A percentile compares a stretch with the other conserved stretches of the same genome.
phyloP scores from a whole-genome alignment of 2,797 vertebrate genomes.

The Clamator glandarius region DNA sequence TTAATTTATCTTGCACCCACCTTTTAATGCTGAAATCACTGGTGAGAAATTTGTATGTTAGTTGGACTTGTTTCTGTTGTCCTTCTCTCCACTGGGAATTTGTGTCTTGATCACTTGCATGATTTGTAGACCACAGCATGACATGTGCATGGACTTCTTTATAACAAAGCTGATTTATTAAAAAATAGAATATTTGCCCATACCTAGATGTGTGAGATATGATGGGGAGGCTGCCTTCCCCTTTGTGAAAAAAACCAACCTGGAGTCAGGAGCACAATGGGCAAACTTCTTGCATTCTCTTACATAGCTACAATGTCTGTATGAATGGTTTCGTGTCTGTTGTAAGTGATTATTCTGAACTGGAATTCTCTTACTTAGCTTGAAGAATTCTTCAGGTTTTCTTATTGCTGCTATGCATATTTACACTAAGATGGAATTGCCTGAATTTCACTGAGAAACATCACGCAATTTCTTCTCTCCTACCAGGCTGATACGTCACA shows the following conservation, averaged over 20 bases:
- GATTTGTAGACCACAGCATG: background rate
- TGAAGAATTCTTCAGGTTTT: background rate
- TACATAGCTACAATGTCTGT: background rate
- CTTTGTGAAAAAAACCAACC: background rate
- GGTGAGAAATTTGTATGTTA: background rate
- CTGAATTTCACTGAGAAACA: background rate
- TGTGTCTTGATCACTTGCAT: background rate
- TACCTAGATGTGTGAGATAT: background rate
- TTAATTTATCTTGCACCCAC: background rate
- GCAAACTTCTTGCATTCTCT: background rate
- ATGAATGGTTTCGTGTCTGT: background rate
- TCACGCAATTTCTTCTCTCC: background rate
- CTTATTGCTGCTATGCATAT: background rate
- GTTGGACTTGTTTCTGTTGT: background rate
- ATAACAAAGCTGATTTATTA: background rate
- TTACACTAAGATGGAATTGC: background rate
- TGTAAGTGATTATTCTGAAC: background rate
- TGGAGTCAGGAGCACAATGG: background rate
- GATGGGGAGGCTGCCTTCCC: background rate
- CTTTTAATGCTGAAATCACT: background rate
- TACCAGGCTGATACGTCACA: background rate
- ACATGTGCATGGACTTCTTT: background rate
- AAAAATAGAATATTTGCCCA: background rate
- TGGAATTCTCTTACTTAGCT: background rate
- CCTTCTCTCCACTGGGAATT: background rate